Percentiles rank a stretch among this genome's conserved stretches.
Conservation (phyloP, 1,140 invertebrate species). For the Carposina sasakii region DNA sequence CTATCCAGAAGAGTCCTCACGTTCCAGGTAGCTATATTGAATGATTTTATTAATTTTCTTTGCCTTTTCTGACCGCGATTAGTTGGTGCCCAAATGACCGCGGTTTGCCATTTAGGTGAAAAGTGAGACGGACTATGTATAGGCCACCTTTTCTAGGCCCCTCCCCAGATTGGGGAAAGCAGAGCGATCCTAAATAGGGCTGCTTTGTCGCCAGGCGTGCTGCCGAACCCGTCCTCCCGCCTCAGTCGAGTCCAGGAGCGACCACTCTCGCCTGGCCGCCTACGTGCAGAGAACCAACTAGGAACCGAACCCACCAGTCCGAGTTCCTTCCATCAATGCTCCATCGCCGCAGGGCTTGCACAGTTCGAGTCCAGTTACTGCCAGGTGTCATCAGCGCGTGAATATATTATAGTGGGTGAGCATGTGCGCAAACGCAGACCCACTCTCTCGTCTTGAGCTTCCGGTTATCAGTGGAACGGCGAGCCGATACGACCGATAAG, state of each 20-base stretch:
- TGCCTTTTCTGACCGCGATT: constrained; percentile 15
- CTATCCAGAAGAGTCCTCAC: constrained; percentile 20
- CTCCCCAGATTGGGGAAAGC: constrained; percentile 23
- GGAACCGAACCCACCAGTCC: neutral
- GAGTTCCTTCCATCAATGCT: neutral
- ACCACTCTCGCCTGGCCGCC: constrained; percentile 1
- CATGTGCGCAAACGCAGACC: constrained; percentile 3
- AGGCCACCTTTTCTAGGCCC: constrained; percentile 31
- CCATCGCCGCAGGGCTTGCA: constrained; percentile 9
- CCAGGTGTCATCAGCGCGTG: constrained; percentile 8
- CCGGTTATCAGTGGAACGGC: constrained; percentile 1
- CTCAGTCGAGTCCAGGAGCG: neutral
- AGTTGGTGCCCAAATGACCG: constrained; percentile 15
- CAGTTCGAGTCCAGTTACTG: neutral
- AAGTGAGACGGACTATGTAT: constrained; percentile 21
- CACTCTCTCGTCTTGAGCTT: neutral
- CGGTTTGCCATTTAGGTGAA: constrained; percentile 14
- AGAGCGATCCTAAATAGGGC: constrained; percentile 20
- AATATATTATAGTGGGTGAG: constrained; percentile 6
- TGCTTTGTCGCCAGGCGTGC: constrained; percentile 1
- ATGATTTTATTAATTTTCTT: neutral
- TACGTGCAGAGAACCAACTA: constrained; percentile 7
- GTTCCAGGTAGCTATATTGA: constrained; percentile 12
- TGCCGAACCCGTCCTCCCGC: neutral
- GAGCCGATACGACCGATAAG: neutral